Conservation (phyloP, 2,888 invertebrate genomes). For the Hirudinaria manillensis region DNA sequence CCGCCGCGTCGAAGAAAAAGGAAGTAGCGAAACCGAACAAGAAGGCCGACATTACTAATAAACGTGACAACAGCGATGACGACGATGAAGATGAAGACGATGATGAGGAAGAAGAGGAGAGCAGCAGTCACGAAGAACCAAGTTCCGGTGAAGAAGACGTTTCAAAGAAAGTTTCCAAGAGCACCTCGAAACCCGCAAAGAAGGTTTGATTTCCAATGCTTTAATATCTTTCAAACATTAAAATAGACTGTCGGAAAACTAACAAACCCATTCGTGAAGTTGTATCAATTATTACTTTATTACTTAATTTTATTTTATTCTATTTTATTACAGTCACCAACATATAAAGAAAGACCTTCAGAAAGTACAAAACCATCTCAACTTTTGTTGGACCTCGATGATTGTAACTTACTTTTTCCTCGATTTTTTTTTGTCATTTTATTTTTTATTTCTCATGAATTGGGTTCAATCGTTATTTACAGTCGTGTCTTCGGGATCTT, state of each 20-base stretch:
- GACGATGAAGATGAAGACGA: conserved; percentile 31
- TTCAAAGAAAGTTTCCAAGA: conserved; percentile 43
- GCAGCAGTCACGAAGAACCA: conserved; percentile 31
- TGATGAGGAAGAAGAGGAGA: conserved; percentile 23
- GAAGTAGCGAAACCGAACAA: neutral
- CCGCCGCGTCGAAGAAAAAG: neutral
- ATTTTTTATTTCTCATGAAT: neutral
- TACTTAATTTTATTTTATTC: neutral
- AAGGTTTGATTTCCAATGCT: neutral
- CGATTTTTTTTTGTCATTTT: neutral
- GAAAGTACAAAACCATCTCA: conserved; percentile 64
- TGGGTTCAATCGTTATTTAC: neutral
- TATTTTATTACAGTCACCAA: neutral
- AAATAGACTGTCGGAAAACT: too few species aligned
- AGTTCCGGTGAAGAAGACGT: conserved; percentile 37
- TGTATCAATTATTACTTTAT: too few species aligned
- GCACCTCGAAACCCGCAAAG: conserved; percentile 64
- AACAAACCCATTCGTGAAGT: too few species aligned
- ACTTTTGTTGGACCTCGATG: conserved; percentile 74
- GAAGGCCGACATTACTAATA: neutral
- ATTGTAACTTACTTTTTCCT: conserved; percentile 56
- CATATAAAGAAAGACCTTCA: neutral
- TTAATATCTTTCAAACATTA: neutral
- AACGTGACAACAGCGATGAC: conserved; percentile 13
- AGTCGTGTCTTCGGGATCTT: neutral